Evolutionary conservation across 2,888 invertebrate species (phyloP), one percentile per base, ranked within the genome.

Genomic region (Neelides folsomi): DNA sequence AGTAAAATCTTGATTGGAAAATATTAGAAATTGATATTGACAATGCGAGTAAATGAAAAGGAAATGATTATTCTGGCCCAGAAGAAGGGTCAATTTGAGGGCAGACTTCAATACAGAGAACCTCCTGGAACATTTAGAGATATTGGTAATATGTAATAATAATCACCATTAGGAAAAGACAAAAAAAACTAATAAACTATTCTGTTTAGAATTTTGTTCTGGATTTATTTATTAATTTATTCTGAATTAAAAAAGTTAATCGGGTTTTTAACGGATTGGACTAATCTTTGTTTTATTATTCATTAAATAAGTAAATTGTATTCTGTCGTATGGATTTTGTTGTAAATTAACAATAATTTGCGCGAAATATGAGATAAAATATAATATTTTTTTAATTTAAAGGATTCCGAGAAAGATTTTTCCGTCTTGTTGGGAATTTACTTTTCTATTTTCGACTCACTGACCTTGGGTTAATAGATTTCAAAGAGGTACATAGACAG

Each of bases 401-500:
- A 82, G 81, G 76, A 44, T 83, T 80, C 67, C 83, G 84, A 70
- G 83, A 84, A 68, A 75, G 83, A 67, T 83, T 81, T 77, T 86
- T 85, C 70, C 81, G 83, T 66, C 70, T 86, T 51, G 76, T 79
- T 59, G 78, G 78, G 63, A 86, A 86, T 70, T 75, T 84, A 66
- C 71, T 86, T 47, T 86, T 83, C 71, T 85, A 84, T 69, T 84
- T 81, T 70, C 79, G 82, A 68, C 76, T 83, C 57, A 82, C 78
- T 69, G 78, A 78, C 48, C 70, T 77, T 68, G 81, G 81, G 34
- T 77, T 77, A 64, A 77, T 81, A 66, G 78, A 79, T 60, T 74
- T 73, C 16, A 76, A 75, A 65, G 68, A 69, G 65, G 68, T 68
- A 62, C n/a, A n/a, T n/a, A n/a, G n/a, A n/a, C n/a, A n/a, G n/a